Base-by-base conservation (phyloP, 1,140 invertebrate species). In the Drosophila orosa region DNA sequence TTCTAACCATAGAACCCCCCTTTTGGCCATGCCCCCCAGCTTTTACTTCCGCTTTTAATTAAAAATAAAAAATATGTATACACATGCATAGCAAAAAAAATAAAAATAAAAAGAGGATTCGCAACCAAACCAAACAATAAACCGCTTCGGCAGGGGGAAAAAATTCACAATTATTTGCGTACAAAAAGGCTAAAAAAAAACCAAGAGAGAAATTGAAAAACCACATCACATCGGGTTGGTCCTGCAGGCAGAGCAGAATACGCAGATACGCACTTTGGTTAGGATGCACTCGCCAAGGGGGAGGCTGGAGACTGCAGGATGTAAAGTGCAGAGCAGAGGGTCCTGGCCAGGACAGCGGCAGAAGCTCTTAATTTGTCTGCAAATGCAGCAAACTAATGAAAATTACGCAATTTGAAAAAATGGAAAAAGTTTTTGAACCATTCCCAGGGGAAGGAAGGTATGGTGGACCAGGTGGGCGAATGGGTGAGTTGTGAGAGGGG, bases 31-130 rank as follows among this genome's bases (percentile, higher is more conserved):
- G 61, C 58, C 60, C 61, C 56, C 52, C 60, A 66, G 61, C 83
- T 73, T 89, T 84, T 80, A 89, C 84, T 89, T 89, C 84, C 84
- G 84, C 85, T 89, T 87, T 89, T 89, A 89, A 89, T 89, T 89
- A 89, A 89, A 89, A 89, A 89, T 89, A 89, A 89, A 89, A 87
- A 80, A 86, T 72, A 72, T 71, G 54, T 71, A 48, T 42, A 37
- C 63, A 40, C 50, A 12, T 17, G 40, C 68, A 69, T 48, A 33
- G 66, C 56, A 69, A 40, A 69, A 63, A 55, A 35, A 40, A 40
- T 31, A 61, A n/a, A 59, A 44, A 61, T 33, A 65, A 44, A 48
- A 55, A 69, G 24, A 71, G 63, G 67, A 69, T 69, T 71, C 55
- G 45, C 67, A 87, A 71, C 62, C 78, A 72, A 86, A 83, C 73